Evolutionary conservation across 2,888 invertebrate genomes (phyloP).

Genomic region (Caenorhabditis zanzibari): DNA sequence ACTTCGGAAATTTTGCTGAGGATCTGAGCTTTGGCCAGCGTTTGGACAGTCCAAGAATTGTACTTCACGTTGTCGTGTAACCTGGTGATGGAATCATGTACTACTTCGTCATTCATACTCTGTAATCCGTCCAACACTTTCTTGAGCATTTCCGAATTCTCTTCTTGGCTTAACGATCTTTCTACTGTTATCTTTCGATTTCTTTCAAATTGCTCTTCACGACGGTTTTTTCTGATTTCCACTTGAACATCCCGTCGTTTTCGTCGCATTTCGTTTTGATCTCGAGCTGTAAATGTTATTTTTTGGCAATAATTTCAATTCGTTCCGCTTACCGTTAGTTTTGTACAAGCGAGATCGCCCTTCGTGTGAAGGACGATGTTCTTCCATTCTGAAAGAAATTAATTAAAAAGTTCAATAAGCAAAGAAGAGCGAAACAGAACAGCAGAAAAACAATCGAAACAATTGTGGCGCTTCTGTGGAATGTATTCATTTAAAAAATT

Average conservation of each 20-base stretch:
- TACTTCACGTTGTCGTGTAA: constrained; percentile 8
- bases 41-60: constrained; percentile 16
- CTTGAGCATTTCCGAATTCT: constrained; percentile 17
- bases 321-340: constrained; percentile 35
- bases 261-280: constrained; percentile 35
- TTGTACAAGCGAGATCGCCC: constrained; percentile 48
- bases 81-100: background rate
- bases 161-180: constrained; percentile 4
- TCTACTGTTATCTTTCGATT: constrained; percentile 29
- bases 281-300: constrained; percentile 35
- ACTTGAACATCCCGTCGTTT: constrained; percentile 60
- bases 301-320: background rate
- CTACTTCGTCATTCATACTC: constrained; percentile 3
- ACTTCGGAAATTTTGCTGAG: constrained; percentile 47
- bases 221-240: constrained; percentile 50
- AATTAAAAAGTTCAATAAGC: background rate
- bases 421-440: background rate
- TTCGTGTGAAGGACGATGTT: constrained; percentile 1
- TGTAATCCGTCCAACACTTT: constrained; percentile 21
- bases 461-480: background rate
- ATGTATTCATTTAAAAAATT: no score
- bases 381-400: constrained; percentile 37
- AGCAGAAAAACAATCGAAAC: background rate
- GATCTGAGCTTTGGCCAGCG: constrained; percentile 22
- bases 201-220: constrained; percentile 47